Evolutionary conservation across 2,797 vertebrate genomes (phyloP).

Genomic region (Sphenopsis melanotis): DNA sequence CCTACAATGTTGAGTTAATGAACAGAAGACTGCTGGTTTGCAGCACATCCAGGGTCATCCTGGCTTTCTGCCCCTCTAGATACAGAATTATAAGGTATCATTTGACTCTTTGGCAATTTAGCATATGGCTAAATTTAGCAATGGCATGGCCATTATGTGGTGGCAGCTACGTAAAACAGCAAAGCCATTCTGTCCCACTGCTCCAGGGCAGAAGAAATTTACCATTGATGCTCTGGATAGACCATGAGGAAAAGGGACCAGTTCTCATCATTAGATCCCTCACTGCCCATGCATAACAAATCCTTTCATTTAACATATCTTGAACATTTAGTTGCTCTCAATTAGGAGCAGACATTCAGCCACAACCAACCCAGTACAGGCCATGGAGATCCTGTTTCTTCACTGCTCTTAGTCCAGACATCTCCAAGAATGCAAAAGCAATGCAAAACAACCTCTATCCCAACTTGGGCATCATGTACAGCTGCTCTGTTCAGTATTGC

Average conservation of each 20-base stretch:
- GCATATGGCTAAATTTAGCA: neutral
- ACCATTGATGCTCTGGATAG: neutral
- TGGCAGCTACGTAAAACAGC: neutral
- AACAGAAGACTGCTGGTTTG: neutral
- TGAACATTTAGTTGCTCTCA: neutral
- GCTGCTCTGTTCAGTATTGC: neutral
- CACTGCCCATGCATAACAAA: neutral
- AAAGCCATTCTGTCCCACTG: neutral
- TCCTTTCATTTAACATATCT: neutral
- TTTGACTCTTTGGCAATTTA: neutral
- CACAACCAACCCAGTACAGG: neutral
- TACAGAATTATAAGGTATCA: neutral
- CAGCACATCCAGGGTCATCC: neutral
- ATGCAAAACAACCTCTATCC: neutral
- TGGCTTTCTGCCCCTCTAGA: neutral
- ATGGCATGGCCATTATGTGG: neutral
- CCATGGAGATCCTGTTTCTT: neutral
- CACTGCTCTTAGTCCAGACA: neutral
- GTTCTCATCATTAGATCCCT: neutral
- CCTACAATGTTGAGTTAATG: neutral
- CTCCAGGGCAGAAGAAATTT: constrained; percentile 9
- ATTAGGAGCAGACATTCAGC: neutral
- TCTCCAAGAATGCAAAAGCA: neutral
- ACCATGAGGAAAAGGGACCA: neutral
- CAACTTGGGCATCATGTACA: neutral